Evolutionary conservation across 2,888 invertebrate species (phyloP).

Genomic region (Malthinus flaveolus): DNA sequence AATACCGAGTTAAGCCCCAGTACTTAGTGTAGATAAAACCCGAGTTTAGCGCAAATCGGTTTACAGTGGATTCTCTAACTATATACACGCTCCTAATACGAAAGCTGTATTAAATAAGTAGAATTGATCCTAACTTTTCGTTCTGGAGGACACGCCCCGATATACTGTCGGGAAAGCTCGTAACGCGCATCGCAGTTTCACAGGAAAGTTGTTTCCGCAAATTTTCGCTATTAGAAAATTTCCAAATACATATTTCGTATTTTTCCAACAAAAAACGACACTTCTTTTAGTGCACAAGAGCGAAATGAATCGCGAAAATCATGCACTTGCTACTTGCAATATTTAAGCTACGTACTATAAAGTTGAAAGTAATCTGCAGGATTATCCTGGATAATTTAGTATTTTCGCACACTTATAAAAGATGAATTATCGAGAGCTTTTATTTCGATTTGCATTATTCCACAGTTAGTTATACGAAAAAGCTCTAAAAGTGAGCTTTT

Average conservation of each 20-base stretch:
- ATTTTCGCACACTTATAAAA: no score
- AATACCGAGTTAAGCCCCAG: slow-evolving; percentile 56
- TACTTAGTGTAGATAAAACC: slow-evolving; percentile 58
- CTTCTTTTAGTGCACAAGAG: no score
- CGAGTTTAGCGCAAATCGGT: slow-evolving; percentile 58
- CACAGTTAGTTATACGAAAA: no score
- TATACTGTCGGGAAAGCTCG: slow-evolving; percentile 38
- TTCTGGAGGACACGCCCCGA: slow-evolving; percentile 52
- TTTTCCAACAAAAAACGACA: background rate
- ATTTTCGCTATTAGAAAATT: slow-evolving; percentile 18
- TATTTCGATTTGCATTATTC: no score
- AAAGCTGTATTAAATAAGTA: slow-evolving; percentile 58
- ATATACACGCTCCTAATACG: slow-evolving; percentile 58
- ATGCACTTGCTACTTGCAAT: no score
- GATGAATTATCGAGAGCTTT: no score
- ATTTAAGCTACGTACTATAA: no score
- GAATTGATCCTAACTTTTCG: slow-evolving; percentile 58
- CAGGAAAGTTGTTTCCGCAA: slow-evolving; percentile 23
- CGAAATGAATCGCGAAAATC: no score
- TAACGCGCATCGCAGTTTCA: slow-evolving; percentile 35
- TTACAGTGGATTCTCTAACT: slow-evolving; percentile 57
- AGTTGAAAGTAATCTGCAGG: no score
- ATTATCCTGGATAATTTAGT: no score
- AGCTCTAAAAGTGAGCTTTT: no score
- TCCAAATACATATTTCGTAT: slow-evolving; percentile 13